A percentile compares a stretch with the other conserved stretches of the same genome.
Evolutionary conservation across 2,113 vertebrate genomes (phyloP).

Genomic region (Xenotilapia leptura): DNA sequence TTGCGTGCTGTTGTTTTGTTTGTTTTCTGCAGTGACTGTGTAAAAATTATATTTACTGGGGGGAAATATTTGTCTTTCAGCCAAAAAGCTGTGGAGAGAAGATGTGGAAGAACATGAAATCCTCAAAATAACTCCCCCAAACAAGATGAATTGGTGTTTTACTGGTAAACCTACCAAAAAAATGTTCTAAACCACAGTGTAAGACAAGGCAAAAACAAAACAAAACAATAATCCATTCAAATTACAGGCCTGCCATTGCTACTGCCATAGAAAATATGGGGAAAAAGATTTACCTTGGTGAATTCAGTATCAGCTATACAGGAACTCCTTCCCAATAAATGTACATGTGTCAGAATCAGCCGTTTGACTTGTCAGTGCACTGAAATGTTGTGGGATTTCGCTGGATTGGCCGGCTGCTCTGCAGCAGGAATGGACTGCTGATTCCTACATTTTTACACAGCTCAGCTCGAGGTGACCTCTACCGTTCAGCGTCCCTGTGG

Average conservation of each 20-base stretch:
- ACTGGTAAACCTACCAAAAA: not conserved
- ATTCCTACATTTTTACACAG: conserved; percentile 49
- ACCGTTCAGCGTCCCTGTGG: conserved; percentile 11
- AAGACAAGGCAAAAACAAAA: not conserved
- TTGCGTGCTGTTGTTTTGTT: not conserved
- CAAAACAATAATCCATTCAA: not conserved
- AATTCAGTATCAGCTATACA: not conserved
- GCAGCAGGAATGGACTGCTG: conserved; percentile 50
- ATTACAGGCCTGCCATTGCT: not conserved
- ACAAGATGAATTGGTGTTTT: not conserved
- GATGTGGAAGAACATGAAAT: not conserved
- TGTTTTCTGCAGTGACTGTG: not conserved
- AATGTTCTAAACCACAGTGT: not conserved
- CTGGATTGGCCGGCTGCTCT: conserved; percentile 2
- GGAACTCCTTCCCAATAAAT: not conserved
- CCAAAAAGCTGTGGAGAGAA: not conserved
- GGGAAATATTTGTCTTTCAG: not conserved
- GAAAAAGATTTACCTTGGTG: not conserved
- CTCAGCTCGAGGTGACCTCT: conserved; percentile 58
- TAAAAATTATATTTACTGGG: not conserved
- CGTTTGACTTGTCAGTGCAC: not conserved
- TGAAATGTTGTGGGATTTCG: not conserved
- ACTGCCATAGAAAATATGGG: not conserved
- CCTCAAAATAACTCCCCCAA: not conserved
- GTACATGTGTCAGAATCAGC: not conserved